A percentile compares a stretch with the other conserved stretches of the same genome.
Evolutionary conservation across 2,797 vertebrate species (phyloP).

Genomic region (Gobionotothen gibberifrons): DNA sequence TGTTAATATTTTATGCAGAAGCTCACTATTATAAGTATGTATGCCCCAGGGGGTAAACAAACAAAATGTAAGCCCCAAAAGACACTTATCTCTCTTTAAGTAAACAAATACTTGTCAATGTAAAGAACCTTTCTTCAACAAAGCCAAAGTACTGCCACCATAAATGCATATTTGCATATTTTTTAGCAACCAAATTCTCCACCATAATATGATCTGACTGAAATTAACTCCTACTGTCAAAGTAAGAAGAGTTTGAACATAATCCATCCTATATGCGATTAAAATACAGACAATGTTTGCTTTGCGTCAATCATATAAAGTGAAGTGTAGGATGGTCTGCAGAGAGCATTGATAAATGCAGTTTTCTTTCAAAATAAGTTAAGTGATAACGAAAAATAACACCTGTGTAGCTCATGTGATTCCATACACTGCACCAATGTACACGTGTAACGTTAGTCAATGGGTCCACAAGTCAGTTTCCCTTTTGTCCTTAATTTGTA

Average conservation of each 20-base stretch:
- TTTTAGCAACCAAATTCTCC: conserved; percentile 32
- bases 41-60: conserved; percentile 46
- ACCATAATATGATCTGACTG: conserved; percentile 7
- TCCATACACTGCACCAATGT: neutral
- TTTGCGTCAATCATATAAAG: conserved; percentile 6
- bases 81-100: conserved; percentile 21
- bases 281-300: neutral
- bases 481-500: neutral
- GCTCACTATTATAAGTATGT: neutral
- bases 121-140: neutral
- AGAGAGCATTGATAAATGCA: neutral
- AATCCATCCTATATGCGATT: conserved; percentile 1
- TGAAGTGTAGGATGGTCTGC: neutral
- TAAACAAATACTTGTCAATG: conserved; percentile 36
- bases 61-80: conserved; percentile 3
- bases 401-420: neutral
- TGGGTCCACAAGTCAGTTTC: no score
- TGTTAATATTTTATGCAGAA: neutral
- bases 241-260: neutral
- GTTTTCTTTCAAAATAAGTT: neutral
- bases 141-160: conserved; percentile 37
- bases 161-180: conserved; percentile 21
- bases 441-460: neutral
- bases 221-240: conserved; percentile 1
- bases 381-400: neutral